Evolutionary conservation across 2,797 vertebrate genomes (phyloP), one percentile per base, ranked within the genome.

Genomic region (Sebastes variabilis): DNA sequence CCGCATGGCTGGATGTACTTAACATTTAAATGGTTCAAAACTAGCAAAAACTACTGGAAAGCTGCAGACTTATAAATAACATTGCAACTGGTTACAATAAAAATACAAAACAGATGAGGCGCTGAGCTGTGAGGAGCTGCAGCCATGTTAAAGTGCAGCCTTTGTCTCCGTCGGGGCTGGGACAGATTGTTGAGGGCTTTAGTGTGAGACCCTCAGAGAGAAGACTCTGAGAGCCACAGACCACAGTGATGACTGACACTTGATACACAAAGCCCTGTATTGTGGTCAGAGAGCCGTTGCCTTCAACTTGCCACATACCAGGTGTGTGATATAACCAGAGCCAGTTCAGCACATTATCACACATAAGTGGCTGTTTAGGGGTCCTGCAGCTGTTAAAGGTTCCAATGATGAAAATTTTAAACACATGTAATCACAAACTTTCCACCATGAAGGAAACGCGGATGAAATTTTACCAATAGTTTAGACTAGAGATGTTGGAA

Each of bases 21-120:
- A 97, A 97, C 94, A 95, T 96, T 96, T 97, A 96, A 97, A 96
- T 82, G 94, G 96, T 96, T 97, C 95, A 96, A 97, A 97, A 97
- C 94, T 97, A 90, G 93, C 95, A 96, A 87, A 91, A 94, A 96
- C 96, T 96, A 96, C 96, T 97, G 96, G 95, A 96, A 96, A 96
- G 94, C 91, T 96, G 95, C 96, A 96, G 95, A 96, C 95, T 97
- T 98, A 98, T 98, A 98, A 98, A 98, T 99, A 98, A 96, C 96
- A 94, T 95, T 94, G 91, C 95, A 96, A 96, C 96, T 96, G 96
- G 96, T 97, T 97, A 96, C 96, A 96, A 94, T 81, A 91, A 92
- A 93, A 97, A 98, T 96, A 96, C 95, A 97, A 98, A 97, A 95
- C 97, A 98, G 96, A 97, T 97, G 97, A 97, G 94, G 91, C 87